Evolutionary conservation across 2,888 invertebrate species (phyloP), one percentile per base, ranked within the genome.

Genomic region (Dioctria linearis): DNA sequence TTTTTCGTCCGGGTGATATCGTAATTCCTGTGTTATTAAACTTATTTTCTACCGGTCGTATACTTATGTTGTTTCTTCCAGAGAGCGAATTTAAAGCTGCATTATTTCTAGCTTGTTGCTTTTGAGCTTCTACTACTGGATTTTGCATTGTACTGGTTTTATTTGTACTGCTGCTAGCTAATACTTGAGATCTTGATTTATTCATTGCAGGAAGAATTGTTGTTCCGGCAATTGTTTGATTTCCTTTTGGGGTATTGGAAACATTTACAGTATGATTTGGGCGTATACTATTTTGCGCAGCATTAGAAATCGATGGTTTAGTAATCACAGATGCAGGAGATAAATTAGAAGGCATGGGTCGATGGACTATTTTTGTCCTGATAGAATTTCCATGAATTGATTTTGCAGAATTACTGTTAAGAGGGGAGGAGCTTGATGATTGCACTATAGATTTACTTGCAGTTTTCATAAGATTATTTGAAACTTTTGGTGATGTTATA

Each of bases 41-140:
- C 51, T 78, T 78, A 71, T 78, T 80, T 25, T 78, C 78, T 63
- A 80, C 39, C 9, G 71, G 59, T 80, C 78, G 78, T 69, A 71
- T 69, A 80, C 69, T 78, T 39, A 78, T 4, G 13, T 59, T 49
- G 11, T 57, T 61, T 63, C 66, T 66, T 43, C 4, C 66, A 11
- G 43, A 11, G 5, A 66, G 13, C 8, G 66, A 43, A 11, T 8
- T 42, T 13, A 66, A 46, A 4, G 66, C 66, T 4, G 66, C 66
- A 66, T 66, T 66, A 13, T 42, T 66, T 66, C 66, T n/a, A n/a
- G 37, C 66, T 5, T 4, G 4, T 40, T n/a, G 37, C 13, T 42
- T 8, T 3, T 66, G 40, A 4, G n/a, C 6, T 4, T 5, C 39
- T 5, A 25, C 61, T 25, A 3, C 6, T 11, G 39, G 5, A 25